Evolutionary conservation across 2,888 invertebrate species (phyloP), one percentile per base, ranked within the genome.

Genomic region (Coelinius sp.): DNA sequence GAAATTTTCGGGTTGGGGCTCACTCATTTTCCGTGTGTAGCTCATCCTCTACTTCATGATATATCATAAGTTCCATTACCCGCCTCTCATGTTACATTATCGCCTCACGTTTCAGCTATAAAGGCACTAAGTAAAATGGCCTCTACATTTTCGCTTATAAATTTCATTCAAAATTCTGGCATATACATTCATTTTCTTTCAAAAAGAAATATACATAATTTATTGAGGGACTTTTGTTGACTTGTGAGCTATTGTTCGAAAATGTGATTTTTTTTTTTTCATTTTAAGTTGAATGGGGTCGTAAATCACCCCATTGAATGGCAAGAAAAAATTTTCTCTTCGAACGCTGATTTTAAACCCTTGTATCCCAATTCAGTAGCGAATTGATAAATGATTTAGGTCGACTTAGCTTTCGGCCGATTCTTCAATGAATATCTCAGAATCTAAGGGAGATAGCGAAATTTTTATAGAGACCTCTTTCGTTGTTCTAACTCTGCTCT

Each of bases 31-130:
- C 64, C 24, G 53, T 52, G 52, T 64, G 70, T 31, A 49, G 59
- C 52, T 52, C 70, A 70, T 64, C 64, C 70, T 52, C 53, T 35
- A 25, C 59, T 46, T 66, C 71, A 80, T 80, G 82, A 82, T 82
- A 81, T 82, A 81, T 82, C 80, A 80, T 82, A 80, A 82, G 80
- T 80, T 82, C 81, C 79, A 82, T 82, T 82, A 81, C 74, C 77
- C 73, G 70, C 66, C 74, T 73, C 67, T 77, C 76, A 74, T 74
- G 79, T 80, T 82, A 81, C 80, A 82, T 82, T 82, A 81, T 82
- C 81, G 79, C 68, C 69, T 76, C 80, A 80, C 81, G 81, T 82
- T 78, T 80, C 75, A 74, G 79, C 80, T 80, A 79, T 81, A 81
- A 80, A 79, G 76, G 77, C 71, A 74, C 77, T 78, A 75, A 79